Evolutionary conservation across 2,113 vertebrate genomes (phyloP), one percentile per base, ranked within the genome.

Genomic region (Saguinus imperator): DNA sequence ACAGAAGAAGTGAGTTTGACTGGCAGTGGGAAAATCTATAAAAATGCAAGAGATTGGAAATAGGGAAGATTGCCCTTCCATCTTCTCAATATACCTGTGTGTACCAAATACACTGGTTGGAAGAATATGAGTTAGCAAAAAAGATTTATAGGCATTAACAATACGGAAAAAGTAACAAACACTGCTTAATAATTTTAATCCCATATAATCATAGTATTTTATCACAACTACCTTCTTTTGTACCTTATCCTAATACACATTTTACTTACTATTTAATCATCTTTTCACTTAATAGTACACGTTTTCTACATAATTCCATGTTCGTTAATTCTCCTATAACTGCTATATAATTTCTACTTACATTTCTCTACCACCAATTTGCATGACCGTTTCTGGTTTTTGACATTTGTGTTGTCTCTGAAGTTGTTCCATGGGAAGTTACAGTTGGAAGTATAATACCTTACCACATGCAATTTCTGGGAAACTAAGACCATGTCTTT

Each of bases 1-100:
- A 43, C 21, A 75, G 11, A 9, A 72, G 35, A 83, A 50, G 4
- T 43, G 14, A 72, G 8, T 80, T 64, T 64, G 23, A 12, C 6
- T 73, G 17, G 20, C 23, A 52, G 80, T 4, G 8, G 10, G 13
- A 45, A 23, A 11, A 50, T 13, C 40, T 76, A 43, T 12, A 9
- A 29, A 43, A 89, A 50, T 45, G 4, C 0, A 86, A 73, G 21
- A 14, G 1, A n/a, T 14, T 9, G 8, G 9, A 61, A 85, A 73
- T 57, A 83, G 40, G 16, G 3, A 2, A 1, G 3, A 3, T 14
- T 29, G 17, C 1, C 6, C 27, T 52, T 35, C 8, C 1, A 6
- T 75, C 18, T 55, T 75, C 29, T 61, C 43, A 52, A 8, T 25
- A 25, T 4, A 55, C 29, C 29, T 6, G 3, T 50, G 2, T 45